Percentiles rank a stretch among this genome's conserved stretches.
Evolutionary conservation across 2,113 vertebrate species (phyloP).

Genomic region (Ammodytes marinus): DNA sequence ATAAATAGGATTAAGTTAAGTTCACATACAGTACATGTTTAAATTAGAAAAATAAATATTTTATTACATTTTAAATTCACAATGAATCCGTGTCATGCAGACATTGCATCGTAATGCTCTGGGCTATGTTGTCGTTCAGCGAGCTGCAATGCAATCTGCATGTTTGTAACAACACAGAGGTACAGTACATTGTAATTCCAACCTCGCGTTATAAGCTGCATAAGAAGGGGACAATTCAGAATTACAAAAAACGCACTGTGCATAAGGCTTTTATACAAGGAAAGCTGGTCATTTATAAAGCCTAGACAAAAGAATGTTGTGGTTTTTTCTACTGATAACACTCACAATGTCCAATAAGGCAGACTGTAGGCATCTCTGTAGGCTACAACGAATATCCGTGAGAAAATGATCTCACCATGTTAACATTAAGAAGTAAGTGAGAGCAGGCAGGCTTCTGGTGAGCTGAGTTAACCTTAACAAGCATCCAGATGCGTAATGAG

Average conservation of each 20-base stretch:
- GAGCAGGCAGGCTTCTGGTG: slow-evolving; percentile 27
- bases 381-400: slow-evolving; percentile 41
- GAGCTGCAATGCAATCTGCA: slow-evolving; percentile 41
- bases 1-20: slow-evolving; percentile 74
- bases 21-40: slow-evolving; percentile 68
- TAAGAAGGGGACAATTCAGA: slow-evolving; percentile 29
- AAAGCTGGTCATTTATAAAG: slow-evolving; percentile 59
- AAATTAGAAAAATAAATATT: slow-evolving; percentile 82
- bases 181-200: slow-evolving; percentile 23
- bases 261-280: slow-evolving; percentile 48
- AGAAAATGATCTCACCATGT: slow-evolving; percentile 33
- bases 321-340: slow-evolving; percentile 26
- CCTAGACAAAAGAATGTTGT: slow-evolving; percentile 52
- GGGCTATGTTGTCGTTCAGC: slow-evolving; percentile 27
- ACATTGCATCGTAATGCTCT: slow-evolving; percentile 43
- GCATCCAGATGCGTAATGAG: slow-evolving; percentile 34
- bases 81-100: slow-evolving; percentile 62
- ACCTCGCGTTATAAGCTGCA: slow-evolving; percentile 38
- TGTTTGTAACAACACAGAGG: slow-evolving; percentile 33
- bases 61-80: slow-evolving; percentile 65
- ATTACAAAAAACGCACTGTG: slow-evolving; percentile 55
- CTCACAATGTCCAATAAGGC: slow-evolving; percentile 43
- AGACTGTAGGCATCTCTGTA: slow-evolving; percentile 40
- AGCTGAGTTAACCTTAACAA: slow-evolving; percentile 28
- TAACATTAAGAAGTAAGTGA: slow-evolving; percentile 30